Evolutionary conservation across 2,888 invertebrate species (phyloP), one percentile per base, ranked within the genome.

Genomic region (Tachina fera): DNA sequence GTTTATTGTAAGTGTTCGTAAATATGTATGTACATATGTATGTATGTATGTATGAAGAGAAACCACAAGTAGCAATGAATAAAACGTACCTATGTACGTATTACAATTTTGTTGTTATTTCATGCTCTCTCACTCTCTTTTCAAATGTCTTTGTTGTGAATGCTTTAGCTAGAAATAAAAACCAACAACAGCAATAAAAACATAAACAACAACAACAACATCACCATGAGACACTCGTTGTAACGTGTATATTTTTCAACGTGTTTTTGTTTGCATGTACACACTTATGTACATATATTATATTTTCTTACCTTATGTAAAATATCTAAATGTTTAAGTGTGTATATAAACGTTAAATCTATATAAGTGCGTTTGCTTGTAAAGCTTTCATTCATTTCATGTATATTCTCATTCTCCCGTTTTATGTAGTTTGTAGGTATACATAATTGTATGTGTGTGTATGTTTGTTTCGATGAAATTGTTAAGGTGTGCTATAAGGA

Each of bases 401-500:
- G 83, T 87, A 82, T 72, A 75, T 74, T 75, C 79, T 88, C 87
- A 83, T 79, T 85, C 84, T 85, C 87, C 88, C 88, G 9, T 53
- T 53, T 74, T 13, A 31, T 63, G 39, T 71, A 88, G 43, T 31
- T 2, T 63, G 78, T 67, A 68, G 14, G 19, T 63, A 31, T 41
- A 89, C 86, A 83, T 60, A 56, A 75, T 76, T 81, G 60, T 61
- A 51, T 53, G 65, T 76, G 67, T 71, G 47, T 60, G 39, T 22
- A 16, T 67, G 88, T 88, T 85, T 80, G 71, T 83, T 74, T 65
- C 84, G 72, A 74, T 83, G 70, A 86, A 87, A 85, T 87, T 86
- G 89, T 89, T 90, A 90, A 91, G 92, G 92, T 91, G 91, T 89
- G 91, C 91, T 86, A 47, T 72, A 83, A 80, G 83, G 76, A 89